Evolutionary conservation across 2,888 invertebrate genomes (phyloP), one percentile per base, ranked within the genome.

Genomic region (Volucella inanis): DNA sequence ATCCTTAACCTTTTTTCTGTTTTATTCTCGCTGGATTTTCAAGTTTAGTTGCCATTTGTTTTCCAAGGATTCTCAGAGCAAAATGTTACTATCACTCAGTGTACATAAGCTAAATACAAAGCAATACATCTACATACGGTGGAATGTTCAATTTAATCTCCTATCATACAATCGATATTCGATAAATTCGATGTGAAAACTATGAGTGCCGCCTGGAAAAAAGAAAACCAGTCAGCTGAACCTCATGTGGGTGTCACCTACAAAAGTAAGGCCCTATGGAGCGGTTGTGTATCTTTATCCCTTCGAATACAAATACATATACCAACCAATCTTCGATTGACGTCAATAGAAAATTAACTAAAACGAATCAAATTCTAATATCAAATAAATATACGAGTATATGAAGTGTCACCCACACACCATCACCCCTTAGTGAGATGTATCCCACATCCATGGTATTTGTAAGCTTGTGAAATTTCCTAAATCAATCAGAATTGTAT

Each of bases 281-380:
- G 31, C 52, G 18, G 57, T 14, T 31, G 31, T 43, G 62, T n/a
- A 47, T 68, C 14, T 38, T 52, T 31, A 52, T 61, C 59, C n/a
- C 9, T n/a, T 43, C 1, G 54, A 41, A 65, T 41, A 49, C 10
- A 75, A 10, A n/a, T 38, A 72, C 9, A 59, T 71, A 55, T 57
- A 80, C 77, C 62, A 72, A 68, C 85, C 81, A 85, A 85, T 85
- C 81, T 85, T 85, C 81, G 85, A 85, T 81, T 85, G 85, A 67
- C 81, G 72, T 72, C 85, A 81, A 76, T 72, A 57, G 67, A 47
- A 68, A 62, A 41, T 80, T 59, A 62, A 49, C 22, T 68, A 47
- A 85, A 85, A 77, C 85, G 85, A 85, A 81, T 85, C 81, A 85
- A 77, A 72, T 68, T 10, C 68, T 50, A 71, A 65, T 45, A 76